These are phyloP conservation scores for Coreoperca whiteheadi DNA, from an alignment of 2,113 vertebrate genomes.

Conservation along the genomic window DNA sequence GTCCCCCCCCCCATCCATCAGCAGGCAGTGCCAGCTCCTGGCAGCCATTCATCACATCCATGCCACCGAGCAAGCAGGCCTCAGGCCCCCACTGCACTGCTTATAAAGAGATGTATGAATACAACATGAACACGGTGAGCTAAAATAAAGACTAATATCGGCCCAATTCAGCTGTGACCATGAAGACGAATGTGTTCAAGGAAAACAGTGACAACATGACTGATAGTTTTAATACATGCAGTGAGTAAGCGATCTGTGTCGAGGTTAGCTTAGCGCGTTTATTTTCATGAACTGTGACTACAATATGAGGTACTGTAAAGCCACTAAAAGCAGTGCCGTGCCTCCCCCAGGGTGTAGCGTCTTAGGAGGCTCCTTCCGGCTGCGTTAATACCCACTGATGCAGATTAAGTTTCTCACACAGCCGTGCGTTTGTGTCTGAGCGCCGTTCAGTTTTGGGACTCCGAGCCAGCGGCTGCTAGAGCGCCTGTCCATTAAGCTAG, in stretches of 20 bases:
- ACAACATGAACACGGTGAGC: constrained; percentile 46
- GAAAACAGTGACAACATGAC: constrained; percentile 54
- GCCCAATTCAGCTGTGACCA: constrained; percentile 51
- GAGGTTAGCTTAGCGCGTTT: constrained; percentile 38
- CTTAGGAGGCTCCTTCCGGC: constrained; percentile 18
- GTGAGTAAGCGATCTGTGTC: constrained; percentile 41
- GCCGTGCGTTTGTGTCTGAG: constrained; percentile 18
- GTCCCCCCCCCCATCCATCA: constrained; percentile 69
- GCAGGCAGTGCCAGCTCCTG: constrained; percentile 50
- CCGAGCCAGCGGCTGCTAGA: constrained; percentile 32
- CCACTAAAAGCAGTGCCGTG: neutral
- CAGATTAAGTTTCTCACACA: constrained; percentile 35
- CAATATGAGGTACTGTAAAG: constrained; percentile 20
- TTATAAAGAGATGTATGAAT: constrained; percentile 69
- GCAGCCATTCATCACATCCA: constrained; percentile 75
- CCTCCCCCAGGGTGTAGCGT: constrained; percentile 19
- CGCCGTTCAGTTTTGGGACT: constrained; percentile 40
- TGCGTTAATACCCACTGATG: constrained; percentile 34
- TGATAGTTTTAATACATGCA: constrained; percentile 67
- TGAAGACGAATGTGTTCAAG: constrained; percentile 57
- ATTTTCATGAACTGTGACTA: constrained; percentile 46
- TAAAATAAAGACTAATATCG: constrained; percentile 65
- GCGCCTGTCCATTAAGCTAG: constrained; percentile 60
- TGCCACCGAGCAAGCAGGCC: constrained; percentile 55
- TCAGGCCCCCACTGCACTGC: constrained; percentile 44